These are phyloP conservation scores for Noctua pronuba DNA, from an alignment of 2,888 invertebrate species.

Conservation along the genomic window DNA sequence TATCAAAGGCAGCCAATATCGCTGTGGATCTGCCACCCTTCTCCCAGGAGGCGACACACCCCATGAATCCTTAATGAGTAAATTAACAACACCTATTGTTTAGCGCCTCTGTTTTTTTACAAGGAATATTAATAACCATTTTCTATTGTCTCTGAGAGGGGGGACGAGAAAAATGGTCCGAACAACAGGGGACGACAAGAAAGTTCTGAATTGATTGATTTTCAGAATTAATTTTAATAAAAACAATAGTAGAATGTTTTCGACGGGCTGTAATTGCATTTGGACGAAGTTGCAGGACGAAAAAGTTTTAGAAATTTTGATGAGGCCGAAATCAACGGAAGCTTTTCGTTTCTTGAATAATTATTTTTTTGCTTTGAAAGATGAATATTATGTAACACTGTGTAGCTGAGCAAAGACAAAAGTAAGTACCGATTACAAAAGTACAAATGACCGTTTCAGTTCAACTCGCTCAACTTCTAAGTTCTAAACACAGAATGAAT, in stretches of 20 bases:
- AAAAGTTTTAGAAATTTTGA: constrained; percentile 59
- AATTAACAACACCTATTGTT: constrained; percentile 90
- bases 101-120: constrained; percentile 85
- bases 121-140: constrained; percentile 89
- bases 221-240: constrained; percentile 89
- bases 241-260: constrained; percentile 86
- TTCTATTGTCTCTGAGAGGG: constrained; percentile 82
- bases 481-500: constrained; percentile 52
- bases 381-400: neutral
- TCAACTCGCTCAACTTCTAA: constrained; percentile 43
- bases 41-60: constrained; percentile 75
- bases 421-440: constrained; percentile 1
- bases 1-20: constrained; percentile 72
- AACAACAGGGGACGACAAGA: constrained; percentile 70
- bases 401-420: neutral
- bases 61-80: constrained; percentile 89
- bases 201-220: constrained; percentile 88
- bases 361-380: constrained; percentile 7
- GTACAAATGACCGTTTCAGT: constrained; percentile 25
- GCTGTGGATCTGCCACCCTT: constrained; percentile 70
- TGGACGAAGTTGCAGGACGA: constrained; percentile 61
- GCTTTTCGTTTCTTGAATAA: constrained; percentile 19
- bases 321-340: constrained; percentile 38
- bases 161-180: constrained; percentile 75
- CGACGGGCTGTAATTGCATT: constrained; percentile 84